Evolutionary conservation across 2,797 vertebrate genomes (phyloP), one percentile per base, ranked within the genome.

Genomic region (Mallotus villosus): DNA sequence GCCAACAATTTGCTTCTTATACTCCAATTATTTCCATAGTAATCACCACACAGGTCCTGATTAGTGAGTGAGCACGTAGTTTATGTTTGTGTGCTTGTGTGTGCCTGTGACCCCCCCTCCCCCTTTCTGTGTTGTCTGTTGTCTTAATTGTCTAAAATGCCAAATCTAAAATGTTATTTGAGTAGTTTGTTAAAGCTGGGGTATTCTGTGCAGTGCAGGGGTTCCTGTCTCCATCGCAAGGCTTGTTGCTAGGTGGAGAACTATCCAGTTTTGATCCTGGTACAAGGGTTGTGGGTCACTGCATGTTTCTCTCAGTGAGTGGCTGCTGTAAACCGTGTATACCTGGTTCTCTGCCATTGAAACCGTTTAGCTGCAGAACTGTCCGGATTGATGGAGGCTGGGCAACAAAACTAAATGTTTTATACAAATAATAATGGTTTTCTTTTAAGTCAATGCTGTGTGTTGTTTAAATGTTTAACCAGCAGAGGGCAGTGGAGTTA

Each of bases 1-100:
- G 90, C 82, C 2, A 37, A 89, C 88, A 89, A 91, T 93, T 93
- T 93, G 89, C 81, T 76, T 83, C 87, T 88, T 91, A 95, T 90
- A 92, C 84, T 82, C 88, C 87, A 92, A 93, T 94, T 93, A 94
- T 89, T 86, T 87, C 92, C 85, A 85, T 90, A 87, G 85, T 85
- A 90, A 87, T 77, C 73, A 85, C 74, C 73, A 76, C 73, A 76
- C 82, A 79, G 77, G 75, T 83, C 81, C 73, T 87, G 77, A 88
- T 89, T 90, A 88, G 79, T 86, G 76, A 80, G 74, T 80, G 84
- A 70, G 53, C 41, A 57, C 70, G 68, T 58, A 34, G 74, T 79
- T 74, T 8, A 7, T 58, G 25, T 14, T 14, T 32, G 29, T 0
- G n/a, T 2, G 29, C 25, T 22, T 71, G 61, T 57, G 66, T 63